These are phyloP conservation scores for Hemithea aestivaria DNA, from an alignment of 2,888 invertebrate species.

Conservation along the genomic window DNA sequence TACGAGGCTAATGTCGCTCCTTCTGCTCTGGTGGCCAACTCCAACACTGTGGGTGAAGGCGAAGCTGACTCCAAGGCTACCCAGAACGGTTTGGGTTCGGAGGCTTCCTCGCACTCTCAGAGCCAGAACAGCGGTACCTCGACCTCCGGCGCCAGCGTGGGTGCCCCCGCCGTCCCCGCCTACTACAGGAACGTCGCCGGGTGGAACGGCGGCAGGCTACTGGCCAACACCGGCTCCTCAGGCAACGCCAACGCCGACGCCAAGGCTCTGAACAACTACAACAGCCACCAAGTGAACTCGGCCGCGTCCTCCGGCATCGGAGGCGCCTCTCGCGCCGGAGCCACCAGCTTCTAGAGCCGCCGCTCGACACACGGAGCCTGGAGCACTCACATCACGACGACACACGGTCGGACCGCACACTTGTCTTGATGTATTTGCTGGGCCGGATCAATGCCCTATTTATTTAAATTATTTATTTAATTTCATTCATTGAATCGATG, in stretches of 20 bases:
- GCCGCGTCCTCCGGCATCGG: constrained; percentile 45
- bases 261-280: constrained; percentile 45
- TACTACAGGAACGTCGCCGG: constrained; percentile 42
- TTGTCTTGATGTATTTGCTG: constrained; percentile 72
- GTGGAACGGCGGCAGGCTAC: constrained; percentile 40
- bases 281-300: constrained; percentile 51
- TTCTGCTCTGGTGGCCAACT: constrained; percentile 35
- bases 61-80: constrained; percentile 26
- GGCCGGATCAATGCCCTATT: constrained; percentile 41
- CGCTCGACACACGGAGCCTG: constrained; percentile 6
- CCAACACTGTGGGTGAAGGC: constrained; percentile 12
- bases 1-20: constrained; percentile 33
- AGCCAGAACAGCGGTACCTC: not conserved
- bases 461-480: constrained; percentile 31
- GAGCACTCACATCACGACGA: constrained; percentile 70
- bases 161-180: constrained; percentile 34
- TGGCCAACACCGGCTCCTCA: too few species aligned
- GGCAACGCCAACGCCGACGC: constrained; percentile 48
- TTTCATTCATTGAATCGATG: constrained; percentile 10
- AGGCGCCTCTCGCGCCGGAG: constrained; percentile 56
- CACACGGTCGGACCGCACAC: constrained; percentile 44
- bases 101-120: not conserved
- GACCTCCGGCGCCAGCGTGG: constrained; percentile 24
- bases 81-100: constrained; percentile 40
- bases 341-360: constrained; percentile 42